Evolutionary conservation across 2,113 vertebrate genomes (phyloP).

Genomic region (Paradisaea rubra): DNA sequence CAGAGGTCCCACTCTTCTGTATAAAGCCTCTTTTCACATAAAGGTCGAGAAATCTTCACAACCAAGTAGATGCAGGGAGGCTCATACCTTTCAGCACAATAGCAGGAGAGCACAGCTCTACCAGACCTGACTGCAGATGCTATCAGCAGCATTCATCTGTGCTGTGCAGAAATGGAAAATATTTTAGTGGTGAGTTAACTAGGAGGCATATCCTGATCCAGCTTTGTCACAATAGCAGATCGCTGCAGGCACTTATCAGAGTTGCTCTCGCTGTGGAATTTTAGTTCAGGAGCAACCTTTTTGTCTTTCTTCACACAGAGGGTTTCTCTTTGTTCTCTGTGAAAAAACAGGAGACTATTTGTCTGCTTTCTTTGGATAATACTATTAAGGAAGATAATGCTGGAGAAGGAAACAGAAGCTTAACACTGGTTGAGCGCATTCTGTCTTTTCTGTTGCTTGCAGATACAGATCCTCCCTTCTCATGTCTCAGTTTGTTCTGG

Average conservation of each 20-base stretch:
- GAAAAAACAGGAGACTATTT: slow-evolving; percentile 8
- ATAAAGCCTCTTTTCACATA: background rate
- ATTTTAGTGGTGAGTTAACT: slow-evolving; percentile 15
- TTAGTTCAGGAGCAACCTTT: background rate
- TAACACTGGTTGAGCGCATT: background rate
- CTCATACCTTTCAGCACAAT: slow-evolving; percentile 16
- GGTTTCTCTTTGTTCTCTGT: slow-evolving; percentile 35
- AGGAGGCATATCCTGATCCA: slow-evolving; percentile 49
- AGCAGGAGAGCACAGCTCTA: slow-evolving; percentile 3
- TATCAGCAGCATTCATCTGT: slow-evolving; percentile 35
- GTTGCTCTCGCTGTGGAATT: background rate
- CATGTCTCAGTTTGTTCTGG: background rate
- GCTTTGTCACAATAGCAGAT: slow-evolving; percentile 49
- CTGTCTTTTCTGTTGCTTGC: background rate
- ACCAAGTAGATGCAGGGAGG: background rate
- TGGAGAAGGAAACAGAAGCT: background rate
- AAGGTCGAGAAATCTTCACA: background rate
- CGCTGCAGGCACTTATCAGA: background rate
- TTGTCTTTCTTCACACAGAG: background rate
- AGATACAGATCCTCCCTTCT: background rate
- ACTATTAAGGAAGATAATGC: slow-evolving; percentile 24
- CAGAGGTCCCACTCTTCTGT: background rate
- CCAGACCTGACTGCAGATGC: background rate
- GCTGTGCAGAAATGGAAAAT: slow-evolving; percentile 21
- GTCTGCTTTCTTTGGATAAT: slow-evolving; percentile 43